phyloP scores from a whole-genome alignment of 2,888 invertebrate genomes.

The Epistrophella euchroma region DNA sequence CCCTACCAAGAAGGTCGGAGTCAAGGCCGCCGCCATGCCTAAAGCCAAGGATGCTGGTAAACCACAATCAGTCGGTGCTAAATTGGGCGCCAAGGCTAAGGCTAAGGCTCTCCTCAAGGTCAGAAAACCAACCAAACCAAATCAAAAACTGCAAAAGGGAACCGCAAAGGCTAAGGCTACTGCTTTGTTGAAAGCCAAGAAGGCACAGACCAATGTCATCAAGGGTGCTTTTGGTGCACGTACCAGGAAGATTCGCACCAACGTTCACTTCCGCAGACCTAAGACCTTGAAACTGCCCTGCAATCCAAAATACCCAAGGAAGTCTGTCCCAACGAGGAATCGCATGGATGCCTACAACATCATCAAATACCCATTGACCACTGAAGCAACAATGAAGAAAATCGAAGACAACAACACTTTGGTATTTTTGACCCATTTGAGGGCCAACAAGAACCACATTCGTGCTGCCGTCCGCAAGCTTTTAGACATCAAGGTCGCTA shows the following conservation, averaged over 20 bases:
- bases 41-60: slow-evolving; percentile 82
- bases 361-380: slow-evolving; percentile 98
- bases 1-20: slow-evolving; percentile 81
- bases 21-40: slow-evolving; percentile 79
- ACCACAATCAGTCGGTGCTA: slow-evolving; percentile 82
- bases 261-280: slow-evolving; percentile 97
- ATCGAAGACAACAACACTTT: slow-evolving; percentile 99
- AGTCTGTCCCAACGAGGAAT: slow-evolving; percentile 95
- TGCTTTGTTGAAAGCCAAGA: slow-evolving; percentile 90
- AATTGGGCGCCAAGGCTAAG: slow-evolving; percentile 83
- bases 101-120: slow-evolving; percentile 81
- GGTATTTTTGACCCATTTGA: slow-evolving; percentile 98
- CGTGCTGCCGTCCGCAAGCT: slow-evolving; percentile 98
- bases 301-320: slow-evolving; percentile 97
- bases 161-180: slow-evolving; percentile 85
- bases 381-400: slow-evolving; percentile 99
- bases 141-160: slow-evolving; percentile 84
- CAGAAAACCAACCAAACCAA: slow-evolving; percentile 81
- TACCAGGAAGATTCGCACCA: slow-evolving; percentile 95
- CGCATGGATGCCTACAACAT: slow-evolving; percentile 99
- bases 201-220: slow-evolving; percentile 94
- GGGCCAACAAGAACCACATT: slow-evolving; percentile 98
- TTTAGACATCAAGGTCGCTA: slow-evolving; percentile 99
- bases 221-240: slow-evolving; percentile 96
- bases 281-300: slow-evolving; percentile 96